Evolutionary conservation across 2,113 vertebrate species (phyloP).

Genomic region (Cavia porcellus): DNA sequence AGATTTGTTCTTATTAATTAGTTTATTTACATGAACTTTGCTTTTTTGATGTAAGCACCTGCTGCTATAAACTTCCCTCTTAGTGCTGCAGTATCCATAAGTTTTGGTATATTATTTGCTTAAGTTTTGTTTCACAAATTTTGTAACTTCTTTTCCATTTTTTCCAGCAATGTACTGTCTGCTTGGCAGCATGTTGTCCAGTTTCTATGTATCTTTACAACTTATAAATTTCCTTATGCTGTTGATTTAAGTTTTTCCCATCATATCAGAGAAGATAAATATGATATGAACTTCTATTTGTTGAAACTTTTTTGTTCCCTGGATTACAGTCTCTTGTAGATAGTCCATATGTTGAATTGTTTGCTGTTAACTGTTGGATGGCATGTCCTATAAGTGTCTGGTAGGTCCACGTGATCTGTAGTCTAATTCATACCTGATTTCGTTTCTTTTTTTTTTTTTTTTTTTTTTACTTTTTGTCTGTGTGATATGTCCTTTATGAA

Average conservation of each 20-base stretch:
- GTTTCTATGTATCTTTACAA: neutral
- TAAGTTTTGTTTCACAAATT: neutral
- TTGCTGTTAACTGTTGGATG: neutral
- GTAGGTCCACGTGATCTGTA: neutral
- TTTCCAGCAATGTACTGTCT: neutral
- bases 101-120: neutral
- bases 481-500: neutral
- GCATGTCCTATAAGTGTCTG: neutral
- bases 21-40: neutral
- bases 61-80: neutral
- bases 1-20: neutral
- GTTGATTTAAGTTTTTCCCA: neutral
- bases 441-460: neutral
- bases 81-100: neutral
- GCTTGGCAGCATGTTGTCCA: neutral
- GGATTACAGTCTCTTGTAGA: no score
- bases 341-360: neutral
- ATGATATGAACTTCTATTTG: neutral
- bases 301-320: neutral
- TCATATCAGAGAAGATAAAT: neutral
- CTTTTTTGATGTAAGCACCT: neutral
- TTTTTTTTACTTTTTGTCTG: neutral
- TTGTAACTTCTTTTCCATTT: neutral
- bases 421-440: neutral
- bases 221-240: neutral